phyloP scores from a whole-genome alignment of 1,140 invertebrate genomes.

The Drosophila navojoa region DNA sequence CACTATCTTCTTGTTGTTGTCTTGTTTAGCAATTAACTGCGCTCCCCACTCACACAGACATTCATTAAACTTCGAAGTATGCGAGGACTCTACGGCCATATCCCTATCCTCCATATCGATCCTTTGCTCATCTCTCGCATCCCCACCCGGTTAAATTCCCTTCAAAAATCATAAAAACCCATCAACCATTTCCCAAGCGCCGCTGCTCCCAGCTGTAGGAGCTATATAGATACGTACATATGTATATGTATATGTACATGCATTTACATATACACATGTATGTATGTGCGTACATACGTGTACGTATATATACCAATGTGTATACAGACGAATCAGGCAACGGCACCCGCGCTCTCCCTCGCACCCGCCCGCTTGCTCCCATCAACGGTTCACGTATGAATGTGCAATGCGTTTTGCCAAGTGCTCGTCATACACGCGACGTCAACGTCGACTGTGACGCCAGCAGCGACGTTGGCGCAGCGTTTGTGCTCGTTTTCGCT shows the following conservation, averaged over 20 bases:
- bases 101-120: neutral
- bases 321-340: conserved; percentile 65
- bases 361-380: neutral
- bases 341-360: conserved; percentile 42
- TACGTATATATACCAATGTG: conserved; percentile 14
- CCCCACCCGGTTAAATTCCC: neutral
- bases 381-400: conserved; percentile 62
- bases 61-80: conserved; percentile 39
- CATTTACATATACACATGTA: conserved; percentile 25
- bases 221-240: conserved; percentile 28
- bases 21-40: conserved; percentile 47
- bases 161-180: conserved; percentile 48
- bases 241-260: conserved; percentile 24
- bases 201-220: neutral
- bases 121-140: neutral
- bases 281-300: conserved; percentile 15
- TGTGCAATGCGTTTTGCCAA: conserved; percentile 69
- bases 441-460: conserved; percentile 28
- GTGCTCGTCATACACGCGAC: conserved; percentile 73
- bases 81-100: neutral
- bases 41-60: conserved; percentile 40
- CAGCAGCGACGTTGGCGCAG: conserved; percentile 35
- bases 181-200: conserved; percentile 40
- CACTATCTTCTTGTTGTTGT: too few species aligned
- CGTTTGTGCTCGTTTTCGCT: conserved; percentile 48